Conservation (phyloP, 2,113 vertebrate genomes). For the Sinocyclocheilus anophthalmus region DNA sequence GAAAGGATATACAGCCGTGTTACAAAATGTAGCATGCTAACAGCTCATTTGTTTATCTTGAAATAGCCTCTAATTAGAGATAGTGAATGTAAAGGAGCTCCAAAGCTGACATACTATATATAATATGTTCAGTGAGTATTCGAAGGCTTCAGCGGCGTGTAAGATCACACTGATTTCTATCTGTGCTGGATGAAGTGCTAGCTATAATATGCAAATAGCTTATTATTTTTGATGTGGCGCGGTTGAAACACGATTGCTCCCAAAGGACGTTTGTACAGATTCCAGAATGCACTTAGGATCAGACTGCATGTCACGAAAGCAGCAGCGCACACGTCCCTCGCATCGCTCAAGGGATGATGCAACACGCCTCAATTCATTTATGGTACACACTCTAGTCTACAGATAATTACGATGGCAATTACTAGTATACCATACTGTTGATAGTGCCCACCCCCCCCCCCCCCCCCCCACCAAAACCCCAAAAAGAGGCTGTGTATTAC, state of each 20-base stretch:
- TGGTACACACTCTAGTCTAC: too few species aligned
- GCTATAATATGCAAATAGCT: slow-evolving; percentile 25
- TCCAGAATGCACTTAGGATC: slow-evolving; percentile 32
- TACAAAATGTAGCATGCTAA: not conserved
- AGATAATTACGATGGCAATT: too few species aligned
- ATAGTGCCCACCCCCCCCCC: too few species aligned
- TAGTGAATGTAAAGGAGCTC: not conserved
- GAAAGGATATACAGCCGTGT: not conserved
- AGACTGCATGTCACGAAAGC: not conserved
- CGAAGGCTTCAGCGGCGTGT: not conserved
- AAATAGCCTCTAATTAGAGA: not conserved
- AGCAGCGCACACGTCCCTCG: not conserved
- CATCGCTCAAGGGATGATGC: not conserved
- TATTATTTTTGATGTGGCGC: slow-evolving; percentile 29
- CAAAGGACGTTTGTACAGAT: slow-evolving; percentile 1
- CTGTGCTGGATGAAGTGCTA: slow-evolving; percentile 18
- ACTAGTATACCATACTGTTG: too few species aligned
- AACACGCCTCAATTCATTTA: not conserved
- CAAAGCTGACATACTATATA: not conserved
- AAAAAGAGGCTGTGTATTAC: not conserved
- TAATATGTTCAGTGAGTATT: slow-evolving; percentile 3
- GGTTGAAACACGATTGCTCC: slow-evolving; percentile 17
- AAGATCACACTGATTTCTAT: not conserved
- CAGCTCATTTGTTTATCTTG: not conserved
- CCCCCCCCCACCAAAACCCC: too few species aligned